A percentile compares a stretch with the other conserved stretches of the same genome.
These are phyloP conservation scores for Drosophila fungiperda DNA, from an alignment of 2,888 invertebrate genomes.

Conservation along the genomic window DNA sequence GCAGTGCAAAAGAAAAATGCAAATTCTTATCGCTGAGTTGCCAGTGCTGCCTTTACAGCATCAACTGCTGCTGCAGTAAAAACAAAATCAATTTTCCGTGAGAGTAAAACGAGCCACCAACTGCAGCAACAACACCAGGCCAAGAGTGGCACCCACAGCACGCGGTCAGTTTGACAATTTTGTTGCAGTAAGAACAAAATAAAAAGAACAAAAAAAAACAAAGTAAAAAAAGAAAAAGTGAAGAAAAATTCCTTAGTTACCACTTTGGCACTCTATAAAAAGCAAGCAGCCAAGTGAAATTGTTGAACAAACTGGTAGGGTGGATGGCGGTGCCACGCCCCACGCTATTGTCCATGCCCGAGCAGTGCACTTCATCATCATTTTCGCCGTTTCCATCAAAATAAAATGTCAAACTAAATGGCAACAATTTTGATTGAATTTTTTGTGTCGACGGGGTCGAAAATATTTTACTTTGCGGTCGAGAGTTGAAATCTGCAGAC, in stretches of 20 bases:
- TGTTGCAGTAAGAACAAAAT: background rate
- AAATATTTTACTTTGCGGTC: slow-evolving; percentile 37
- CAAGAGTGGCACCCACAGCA: slow-evolving; percentile 40
- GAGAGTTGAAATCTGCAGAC: slow-evolving; percentile 2
- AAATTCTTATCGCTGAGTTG: slow-evolving; percentile 61
- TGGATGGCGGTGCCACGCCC: slow-evolving; percentile 48
- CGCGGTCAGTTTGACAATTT: slow-evolving; percentile 64
- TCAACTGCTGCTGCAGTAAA: slow-evolving; percentile 39
- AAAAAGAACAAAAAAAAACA: background rate
- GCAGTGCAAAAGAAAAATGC: slow-evolving; percentile 37
- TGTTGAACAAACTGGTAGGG: slow-evolving; percentile 24
- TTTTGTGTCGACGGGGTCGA: slow-evolving; percentile 46
- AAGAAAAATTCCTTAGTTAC: slow-evolving; percentile 53
- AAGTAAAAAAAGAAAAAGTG: slow-evolving; percentile 26
- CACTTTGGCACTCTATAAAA: slow-evolving; percentile 74
- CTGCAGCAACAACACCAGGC: background rate
- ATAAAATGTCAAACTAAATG: slow-evolving; percentile 81
- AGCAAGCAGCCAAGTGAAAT: slow-evolving; percentile 45
- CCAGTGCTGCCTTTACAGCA: slow-evolving; percentile 30
- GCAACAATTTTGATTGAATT: slow-evolving; percentile 81
- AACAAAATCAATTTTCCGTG: slow-evolving; percentile 68
- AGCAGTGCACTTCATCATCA: slow-evolving; percentile 73
- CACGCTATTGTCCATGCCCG: slow-evolving; percentile 9
- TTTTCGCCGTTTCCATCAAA: slow-evolving; percentile 69
- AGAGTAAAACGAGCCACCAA: slow-evolving; percentile 24